A percentile compares a stretch with the other conserved stretches of the same genome.
Evolutionary conservation across 2,888 invertebrate species (phyloP).

Genomic region (Epicampocera succincta): DNA sequence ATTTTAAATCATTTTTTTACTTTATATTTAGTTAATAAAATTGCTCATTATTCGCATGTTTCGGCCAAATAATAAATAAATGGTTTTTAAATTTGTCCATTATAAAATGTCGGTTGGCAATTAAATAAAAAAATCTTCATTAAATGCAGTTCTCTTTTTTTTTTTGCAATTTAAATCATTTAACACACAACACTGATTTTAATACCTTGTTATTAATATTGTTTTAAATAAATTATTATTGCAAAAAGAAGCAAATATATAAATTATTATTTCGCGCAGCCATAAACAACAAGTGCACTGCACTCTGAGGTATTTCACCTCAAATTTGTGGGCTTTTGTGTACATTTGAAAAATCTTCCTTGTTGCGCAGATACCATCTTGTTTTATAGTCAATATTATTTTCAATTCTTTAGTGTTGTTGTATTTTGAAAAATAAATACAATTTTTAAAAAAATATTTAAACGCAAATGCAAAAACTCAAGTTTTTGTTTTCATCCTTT

Average conservation of each 20-base stretch:
- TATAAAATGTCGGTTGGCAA: slow-evolving; percentile 4
- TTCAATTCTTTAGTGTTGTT: not conserved
- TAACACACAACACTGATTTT: slow-evolving; percentile 31
- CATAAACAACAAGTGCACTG: slow-evolving; percentile 1
- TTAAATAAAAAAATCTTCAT: slow-evolving; percentile 3
- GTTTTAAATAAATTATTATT: slow-evolving; percentile 12
- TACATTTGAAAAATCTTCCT: slow-evolving; percentile 10
- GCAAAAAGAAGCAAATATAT: not conserved
- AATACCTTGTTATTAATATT: slow-evolving; percentile 28
- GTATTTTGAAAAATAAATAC: slow-evolving; percentile 1
- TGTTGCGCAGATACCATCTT: slow-evolving; percentile 1
- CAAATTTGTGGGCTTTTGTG: slow-evolving; percentile 32
- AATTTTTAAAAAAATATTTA: slow-evolving; percentile 18
- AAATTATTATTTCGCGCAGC: not conserved
- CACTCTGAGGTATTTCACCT: slow-evolving; percentile 40
- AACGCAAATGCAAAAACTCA: slow-evolving; percentile 14
- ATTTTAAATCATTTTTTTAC: not conserved
- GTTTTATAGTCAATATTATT: not conserved
- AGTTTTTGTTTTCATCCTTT: slow-evolving; percentile 24
- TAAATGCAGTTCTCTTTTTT: slow-evolving; percentile 23
- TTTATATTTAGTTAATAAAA: slow-evolving; percentile 1
- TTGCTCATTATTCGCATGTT: slow-evolving; percentile 25
- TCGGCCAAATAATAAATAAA: not conserved
- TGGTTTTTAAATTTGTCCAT: slow-evolving; percentile 12
- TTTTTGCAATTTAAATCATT: slow-evolving; percentile 37